Evolutionary conservation across 2,888 invertebrate genomes (phyloP).

Genomic region (Deroplatys truncata): DNA sequence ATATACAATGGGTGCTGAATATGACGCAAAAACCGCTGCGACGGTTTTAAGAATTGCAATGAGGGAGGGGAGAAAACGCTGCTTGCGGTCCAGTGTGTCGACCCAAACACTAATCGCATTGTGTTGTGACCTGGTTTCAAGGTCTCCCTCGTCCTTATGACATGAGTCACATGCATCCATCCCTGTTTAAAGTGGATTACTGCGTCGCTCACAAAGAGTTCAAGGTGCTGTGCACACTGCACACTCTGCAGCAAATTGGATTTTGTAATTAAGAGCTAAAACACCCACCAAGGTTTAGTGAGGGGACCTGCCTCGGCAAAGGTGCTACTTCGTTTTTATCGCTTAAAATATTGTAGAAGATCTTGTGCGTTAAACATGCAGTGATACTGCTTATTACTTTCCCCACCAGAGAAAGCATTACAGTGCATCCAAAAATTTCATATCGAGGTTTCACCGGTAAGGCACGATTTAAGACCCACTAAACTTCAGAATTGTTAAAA

Average conservation of each 20-base stretch:
- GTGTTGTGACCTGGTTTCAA: constrained; percentile 4
- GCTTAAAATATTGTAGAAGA: too few species aligned
- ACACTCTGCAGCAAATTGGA: neutral
- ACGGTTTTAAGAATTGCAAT: neutral
- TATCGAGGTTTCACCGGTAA: too few species aligned
- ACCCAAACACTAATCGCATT: neutral
- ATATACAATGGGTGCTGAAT: neutral
- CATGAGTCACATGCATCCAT: neutral
- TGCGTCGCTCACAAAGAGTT: neutral
- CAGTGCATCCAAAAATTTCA: too few species aligned
- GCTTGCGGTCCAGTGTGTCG: neutral
- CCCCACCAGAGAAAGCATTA: too few species aligned
- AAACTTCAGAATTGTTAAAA: too few species aligned
- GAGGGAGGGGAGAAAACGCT: neutral
- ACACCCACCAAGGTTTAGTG: neutral
- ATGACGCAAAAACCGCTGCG: neutral
- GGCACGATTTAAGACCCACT: too few species aligned
- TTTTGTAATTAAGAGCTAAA: neutral
- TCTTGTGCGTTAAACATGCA: too few species aligned
- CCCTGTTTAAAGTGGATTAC: neutral
- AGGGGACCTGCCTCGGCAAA: neutral
- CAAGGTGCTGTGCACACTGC: neutral
- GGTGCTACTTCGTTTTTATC: too few species aligned
- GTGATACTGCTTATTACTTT: too few species aligned
- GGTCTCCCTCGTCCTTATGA: neutral